Base-by-base conservation (phyloP, 2,888 invertebrate genomes). In the Stenchaetothrips biformis region DNA sequence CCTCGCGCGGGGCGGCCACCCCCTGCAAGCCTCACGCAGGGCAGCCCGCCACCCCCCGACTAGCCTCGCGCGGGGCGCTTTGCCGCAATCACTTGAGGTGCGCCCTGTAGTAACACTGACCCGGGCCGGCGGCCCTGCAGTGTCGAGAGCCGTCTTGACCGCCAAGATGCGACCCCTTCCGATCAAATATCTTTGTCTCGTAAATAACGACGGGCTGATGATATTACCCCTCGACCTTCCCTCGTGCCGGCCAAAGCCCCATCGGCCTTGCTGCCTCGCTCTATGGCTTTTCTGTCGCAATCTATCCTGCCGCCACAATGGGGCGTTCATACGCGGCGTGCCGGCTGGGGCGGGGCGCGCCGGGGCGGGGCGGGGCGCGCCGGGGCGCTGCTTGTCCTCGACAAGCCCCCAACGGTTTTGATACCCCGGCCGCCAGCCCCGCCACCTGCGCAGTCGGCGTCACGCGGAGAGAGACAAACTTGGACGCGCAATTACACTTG, bases 141-240 rank as follows among this genome's bases (percentile, higher is more conserved):
- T 9, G 9, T 53, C 53, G 59, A 16, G 59, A 0, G 13, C 16
- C 59, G 13, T 59, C 59, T 59, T 59, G 59, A 59, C 59, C 59
- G 6, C 13, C 59, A 59, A 9, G 13, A 2, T 16, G 16, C 53
- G 13, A 53, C 53, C 11, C 6, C 53, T 18, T 18, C 53, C 18
- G 13, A 18, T 53, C 67, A 74, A 74, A 74, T 74, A 74, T 74
- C 67, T 74, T 25, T 74, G 67, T 74, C 67, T 74, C 67, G 67
- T 74, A 74, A 74, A 74, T 74, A 74, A 74, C 67, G 67, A 25
- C 67, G 67, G 7, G 21, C 67, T 74, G 67, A 74, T 74, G 67
- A 74, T 74, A 74, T 74, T 74, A 25, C 67, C 67, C 25, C 67
- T 9, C 25, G 21, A 67, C 67, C 67, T 21, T 67, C 21, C 21